A percentile compares a stretch with the other conserved stretches of the same genome.
These are phyloP conservation scores for Charina bottae DNA, from an alignment of 2,113 vertebrate species.

Conservation along the genomic window DNA sequence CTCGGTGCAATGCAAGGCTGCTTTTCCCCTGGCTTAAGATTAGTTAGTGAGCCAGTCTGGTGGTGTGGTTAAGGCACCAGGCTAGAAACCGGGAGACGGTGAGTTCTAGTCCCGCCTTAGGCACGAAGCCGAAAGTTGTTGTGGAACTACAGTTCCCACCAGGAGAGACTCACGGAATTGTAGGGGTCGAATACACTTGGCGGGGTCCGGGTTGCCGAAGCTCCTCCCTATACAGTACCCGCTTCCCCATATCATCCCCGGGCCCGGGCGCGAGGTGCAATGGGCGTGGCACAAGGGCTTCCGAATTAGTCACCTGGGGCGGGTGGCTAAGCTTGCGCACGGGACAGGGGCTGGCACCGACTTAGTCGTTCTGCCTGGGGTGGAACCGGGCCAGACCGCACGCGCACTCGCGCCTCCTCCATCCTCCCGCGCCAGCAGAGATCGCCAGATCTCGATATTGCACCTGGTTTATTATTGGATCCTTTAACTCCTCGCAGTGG, in stretches of 20 bases:
- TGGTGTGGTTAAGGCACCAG: too few species aligned
- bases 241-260: neutral
- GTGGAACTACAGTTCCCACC: neutral
- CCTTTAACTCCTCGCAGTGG: slow-evolving; percentile 20
- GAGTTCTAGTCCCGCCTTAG: too few species aligned
- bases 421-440: neutral
- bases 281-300: neutral
- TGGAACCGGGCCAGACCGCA: neutral
- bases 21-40: neutral
- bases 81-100: too few species aligned
- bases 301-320: neutral
- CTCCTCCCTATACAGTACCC: neutral
- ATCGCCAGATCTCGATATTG: neutral
- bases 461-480: slow-evolving; percentile 37
- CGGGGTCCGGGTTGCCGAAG: neutral
- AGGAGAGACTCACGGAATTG: neutral
- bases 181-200: neutral
- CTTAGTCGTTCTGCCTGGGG: neutral
- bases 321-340: neutral
- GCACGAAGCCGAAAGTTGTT: neutral
- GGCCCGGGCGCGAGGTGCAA: neutral
- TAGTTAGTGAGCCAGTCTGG: neutral
- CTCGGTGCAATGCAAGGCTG: neutral
- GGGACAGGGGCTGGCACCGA: neutral
- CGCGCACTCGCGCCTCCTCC: too few species aligned